A percentile compares a stretch with the other conserved stretches of the same genome.
phyloP scores from a whole-genome alignment of 1,140 invertebrate genomes.

The Heliconius hewitsoni region DNA sequence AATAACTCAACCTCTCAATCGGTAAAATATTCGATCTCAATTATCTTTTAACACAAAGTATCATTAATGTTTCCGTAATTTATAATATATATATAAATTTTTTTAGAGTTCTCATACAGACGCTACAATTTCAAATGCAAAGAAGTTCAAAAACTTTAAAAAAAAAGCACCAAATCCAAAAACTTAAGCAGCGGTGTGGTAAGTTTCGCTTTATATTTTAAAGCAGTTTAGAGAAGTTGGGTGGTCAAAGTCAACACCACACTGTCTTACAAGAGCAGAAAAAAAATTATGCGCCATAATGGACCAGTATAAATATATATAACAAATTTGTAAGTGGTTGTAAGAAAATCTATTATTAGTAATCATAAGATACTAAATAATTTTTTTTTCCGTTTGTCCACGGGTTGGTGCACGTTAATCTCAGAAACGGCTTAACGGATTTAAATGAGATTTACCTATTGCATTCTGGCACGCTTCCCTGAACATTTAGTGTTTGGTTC shows the following conservation, averaged over 20 bases:
- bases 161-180: not conserved
- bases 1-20: not conserved
- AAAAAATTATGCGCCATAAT: too few species aligned
- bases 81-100: not conserved
- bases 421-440: too few species aligned
- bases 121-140: not conserved
- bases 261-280: too few species aligned
- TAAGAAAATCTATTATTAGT: too few species aligned
- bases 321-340: too few species aligned
- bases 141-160: not conserved
- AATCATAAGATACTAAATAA: too few species aligned
- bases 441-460: too few species aligned
- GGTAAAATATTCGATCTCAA: not conserved
- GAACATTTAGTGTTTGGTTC: too few species aligned
- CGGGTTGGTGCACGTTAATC: too few species aligned
- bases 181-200: not conserved
- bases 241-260: not conserved
- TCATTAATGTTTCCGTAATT: not conserved
- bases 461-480: too few species aligned
- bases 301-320: not conserved
- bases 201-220: not conserved
- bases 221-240: too few species aligned
- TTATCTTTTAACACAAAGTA: not conserved
- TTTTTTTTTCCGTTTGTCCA: too few species aligned
- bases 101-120: constrained; percentile 2